phyloP scores from a whole-genome alignment of 1,140 invertebrate species.

The Eumaeus atala region DNA sequence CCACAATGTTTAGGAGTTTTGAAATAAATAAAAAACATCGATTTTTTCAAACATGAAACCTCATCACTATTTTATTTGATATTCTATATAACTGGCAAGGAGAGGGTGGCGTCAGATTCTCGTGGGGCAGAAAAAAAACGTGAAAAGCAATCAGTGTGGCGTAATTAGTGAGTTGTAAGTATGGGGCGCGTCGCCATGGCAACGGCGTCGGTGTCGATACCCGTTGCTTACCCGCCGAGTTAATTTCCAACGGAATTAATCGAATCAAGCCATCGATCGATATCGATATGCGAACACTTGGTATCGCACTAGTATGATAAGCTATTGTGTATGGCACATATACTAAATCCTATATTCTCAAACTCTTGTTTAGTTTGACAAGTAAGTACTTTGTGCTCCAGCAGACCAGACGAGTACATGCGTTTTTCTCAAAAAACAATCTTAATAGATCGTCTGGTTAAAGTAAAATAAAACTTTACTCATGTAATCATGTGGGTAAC shows the following conservation, averaged over 20 bases:
- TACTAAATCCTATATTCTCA: too few relatives aligned
- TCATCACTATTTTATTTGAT: conserved; percentile 40
- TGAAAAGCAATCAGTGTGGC: conserved; percentile 72
- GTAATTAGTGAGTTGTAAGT: conserved; percentile 72
- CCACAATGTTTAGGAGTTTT: not conserved
- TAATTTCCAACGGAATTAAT: conserved; percentile 70
- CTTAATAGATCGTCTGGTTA: too few relatives aligned
- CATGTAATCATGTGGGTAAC: too few relatives aligned
- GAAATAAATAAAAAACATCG: conserved; percentile 3
- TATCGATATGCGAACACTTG: conserved; percentile 41
- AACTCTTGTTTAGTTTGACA: too few relatives aligned
- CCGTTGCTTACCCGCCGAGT: conserved; percentile 60
- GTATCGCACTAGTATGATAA: not conserved
- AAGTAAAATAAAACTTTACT: too few relatives aligned
- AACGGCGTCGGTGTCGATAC: conserved; percentile 63
- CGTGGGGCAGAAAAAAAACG: conserved; percentile 66
- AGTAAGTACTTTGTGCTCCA: too few relatives aligned
- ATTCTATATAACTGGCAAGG: conserved; percentile 44
- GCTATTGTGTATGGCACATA: too few relatives aligned
- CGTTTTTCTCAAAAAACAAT: too few relatives aligned
- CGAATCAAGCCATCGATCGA: conserved; percentile 53
- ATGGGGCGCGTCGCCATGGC: conserved; percentile 67
- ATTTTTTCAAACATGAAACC: not conserved
- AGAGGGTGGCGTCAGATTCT: conserved; percentile 66
- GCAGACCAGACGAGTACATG: too few relatives aligned